A percentile compares a stretch with the other conserved stretches of the same genome.
phyloP scores from a whole-genome alignment of 2,888 invertebrate species.

The Cataglyphis rosenhaueri region DNA sequence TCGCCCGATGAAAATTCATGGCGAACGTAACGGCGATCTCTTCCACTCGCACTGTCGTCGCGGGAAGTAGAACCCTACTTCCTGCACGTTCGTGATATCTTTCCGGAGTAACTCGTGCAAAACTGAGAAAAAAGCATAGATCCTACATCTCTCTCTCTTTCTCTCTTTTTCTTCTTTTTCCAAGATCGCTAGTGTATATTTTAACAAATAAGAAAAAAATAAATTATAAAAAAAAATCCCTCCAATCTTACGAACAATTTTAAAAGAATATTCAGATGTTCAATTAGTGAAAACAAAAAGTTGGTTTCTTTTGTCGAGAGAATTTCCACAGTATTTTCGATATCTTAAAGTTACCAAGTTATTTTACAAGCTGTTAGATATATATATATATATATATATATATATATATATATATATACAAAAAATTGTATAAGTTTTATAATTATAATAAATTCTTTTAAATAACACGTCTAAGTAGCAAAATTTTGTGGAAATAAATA shows the following conservation, averaged over 20 bases:
- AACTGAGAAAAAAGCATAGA: neutral
- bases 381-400: no score
- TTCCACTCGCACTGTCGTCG: neutral
- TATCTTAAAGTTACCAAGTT: neutral
- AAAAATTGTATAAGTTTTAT: constrained; percentile 3
- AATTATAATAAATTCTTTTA: no score
- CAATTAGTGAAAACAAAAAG: neutral
- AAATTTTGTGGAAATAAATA: neutral
- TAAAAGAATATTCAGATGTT: neutral
- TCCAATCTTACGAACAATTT: neutral
- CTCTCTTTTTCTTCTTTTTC: neutral
- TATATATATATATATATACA: neutral
- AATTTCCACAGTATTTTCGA: neutral
- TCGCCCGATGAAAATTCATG: constrained; percentile 74
- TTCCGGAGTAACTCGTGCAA: neutral
- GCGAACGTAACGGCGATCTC: constrained; percentile 42
- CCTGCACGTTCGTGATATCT: neutral
- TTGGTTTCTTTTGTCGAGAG: neutral
- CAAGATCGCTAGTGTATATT: neutral
- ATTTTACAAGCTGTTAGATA: neutral
- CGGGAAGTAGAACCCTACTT: neutral
- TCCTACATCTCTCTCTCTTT: neutral
- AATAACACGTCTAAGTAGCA: neutral
- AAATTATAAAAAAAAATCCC: neutral
- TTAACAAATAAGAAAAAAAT: neutral